These are phyloP conservation scores for Mechanitis messenoides DNA, from an alignment of 2,888 invertebrate genomes.

Conservation along the genomic window DNA sequence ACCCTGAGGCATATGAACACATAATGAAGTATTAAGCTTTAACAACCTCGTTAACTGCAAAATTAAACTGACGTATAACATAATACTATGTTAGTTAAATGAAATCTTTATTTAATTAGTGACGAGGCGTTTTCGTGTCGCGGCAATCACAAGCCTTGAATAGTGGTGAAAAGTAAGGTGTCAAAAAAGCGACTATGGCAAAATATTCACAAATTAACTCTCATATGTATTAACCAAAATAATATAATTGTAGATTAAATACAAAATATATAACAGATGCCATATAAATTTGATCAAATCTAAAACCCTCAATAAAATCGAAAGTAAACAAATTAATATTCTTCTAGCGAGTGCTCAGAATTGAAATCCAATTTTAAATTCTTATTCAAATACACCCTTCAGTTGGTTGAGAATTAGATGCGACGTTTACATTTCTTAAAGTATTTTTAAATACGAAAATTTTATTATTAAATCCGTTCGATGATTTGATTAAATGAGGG, in stretches of 20 bases:
- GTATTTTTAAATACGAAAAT: constrained; percentile 21
- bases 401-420: constrained; percentile 45
- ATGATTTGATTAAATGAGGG: constrained; percentile 27
- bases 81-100: constrained; percentile 19
- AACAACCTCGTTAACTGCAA: constrained; percentile 24
- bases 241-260: no score
- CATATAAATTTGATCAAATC: not conserved
- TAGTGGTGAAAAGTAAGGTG: not conserved
- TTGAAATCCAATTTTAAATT: constrained; percentile 60
- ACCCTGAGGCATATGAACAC: constrained; percentile 25
- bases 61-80: constrained; percentile 21
- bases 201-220: no score
- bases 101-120: constrained; percentile 27
- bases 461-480: constrained; percentile 7
- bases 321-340: constrained; percentile 43
- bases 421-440: constrained; percentile 52
- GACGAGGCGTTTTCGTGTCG: constrained; percentile 10
- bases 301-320: constrained; percentile 1
- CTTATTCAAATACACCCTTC: constrained; percentile 52
- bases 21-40: constrained; percentile 28
- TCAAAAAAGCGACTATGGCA: no score
- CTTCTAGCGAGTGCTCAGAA: constrained; percentile 35
- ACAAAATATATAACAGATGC: not conserved
- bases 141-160: not conserved
- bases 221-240: no score